phyloP scores from a whole-genome alignment of 2,797 vertebrate genomes.

The Sphenodon punctatus region DNA sequence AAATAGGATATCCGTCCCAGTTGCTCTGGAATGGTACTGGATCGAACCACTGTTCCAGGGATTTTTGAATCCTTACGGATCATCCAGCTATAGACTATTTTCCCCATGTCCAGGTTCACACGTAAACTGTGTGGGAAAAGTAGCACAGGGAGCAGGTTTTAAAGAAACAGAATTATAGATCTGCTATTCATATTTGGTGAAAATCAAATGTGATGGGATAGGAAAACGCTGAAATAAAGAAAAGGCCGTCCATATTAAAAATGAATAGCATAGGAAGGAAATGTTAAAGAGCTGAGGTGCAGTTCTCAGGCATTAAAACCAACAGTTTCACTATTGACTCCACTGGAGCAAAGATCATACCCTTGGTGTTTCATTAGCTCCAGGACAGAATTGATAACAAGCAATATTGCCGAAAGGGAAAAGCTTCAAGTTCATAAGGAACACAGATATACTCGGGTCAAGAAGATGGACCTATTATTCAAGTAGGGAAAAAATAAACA shows the following conservation, averaged over 20 bases:
- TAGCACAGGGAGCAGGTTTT: background rate
- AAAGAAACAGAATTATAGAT: background rate
- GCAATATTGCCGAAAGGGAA: no score
- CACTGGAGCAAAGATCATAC: no score
- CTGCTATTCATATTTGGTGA: background rate
- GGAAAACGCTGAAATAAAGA: background rate
- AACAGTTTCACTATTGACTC: no score
- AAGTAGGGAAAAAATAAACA: background rate
- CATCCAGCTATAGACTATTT: constrained; percentile 99
- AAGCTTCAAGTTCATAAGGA: no score
- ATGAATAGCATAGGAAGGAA: background rate
- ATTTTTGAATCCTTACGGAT: constrained; percentile 96
- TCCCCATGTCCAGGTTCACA: constrained; percentile 98
- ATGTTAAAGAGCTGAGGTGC: background rate
- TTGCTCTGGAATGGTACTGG: constrained; percentile 97
- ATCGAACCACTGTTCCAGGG: constrained; percentile 93
- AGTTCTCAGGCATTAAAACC: no score
- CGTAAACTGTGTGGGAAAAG: constrained; percentile 80
- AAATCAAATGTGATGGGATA: background rate
- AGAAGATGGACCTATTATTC: background rate
- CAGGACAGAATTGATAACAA: no score
- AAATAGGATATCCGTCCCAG: constrained; percentile 96
- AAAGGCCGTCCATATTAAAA: accelerated
- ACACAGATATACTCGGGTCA: background rate
- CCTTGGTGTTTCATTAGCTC: no score